These are phyloP conservation scores for Nyctalus aviator DNA, from an alignment of 2,797 vertebrate genomes.

Conservation along the genomic window DNA sequence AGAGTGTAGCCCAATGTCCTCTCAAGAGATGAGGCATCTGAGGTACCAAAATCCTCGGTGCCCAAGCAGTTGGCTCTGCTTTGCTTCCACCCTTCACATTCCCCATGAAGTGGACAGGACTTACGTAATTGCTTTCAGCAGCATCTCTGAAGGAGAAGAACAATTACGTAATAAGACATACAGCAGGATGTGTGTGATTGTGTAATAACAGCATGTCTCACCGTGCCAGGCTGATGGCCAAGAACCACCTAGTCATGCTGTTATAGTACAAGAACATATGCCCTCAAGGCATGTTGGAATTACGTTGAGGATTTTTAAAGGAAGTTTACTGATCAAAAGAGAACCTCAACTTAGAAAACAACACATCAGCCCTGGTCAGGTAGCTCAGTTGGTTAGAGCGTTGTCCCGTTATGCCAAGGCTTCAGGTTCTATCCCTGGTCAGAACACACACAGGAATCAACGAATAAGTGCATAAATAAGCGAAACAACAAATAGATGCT, in stretches of 20 bases:
- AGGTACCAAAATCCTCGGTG: background rate
- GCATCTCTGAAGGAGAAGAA: slow-evolving; percentile 83
- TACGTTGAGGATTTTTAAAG: slow-evolving; percentile 84
- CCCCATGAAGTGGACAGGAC: slow-evolving; percentile 59
- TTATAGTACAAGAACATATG: slow-evolving; percentile 81
- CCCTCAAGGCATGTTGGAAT: slow-evolving; percentile 80
- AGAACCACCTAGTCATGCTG: slow-evolving; percentile 80
- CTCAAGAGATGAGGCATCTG: background rate
- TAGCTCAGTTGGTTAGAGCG: background rate
- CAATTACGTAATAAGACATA: slow-evolving; percentile 86
- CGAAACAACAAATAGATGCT: background rate
- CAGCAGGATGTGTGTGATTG: slow-evolving; percentile 85
- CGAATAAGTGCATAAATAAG: background rate
- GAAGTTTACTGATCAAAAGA: slow-evolving; percentile 82
- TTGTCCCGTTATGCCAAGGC: background rate
- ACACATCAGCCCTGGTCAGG: background rate
- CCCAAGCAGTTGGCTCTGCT: slow-evolving; percentile 13
- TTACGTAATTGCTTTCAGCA: slow-evolving; percentile 80
- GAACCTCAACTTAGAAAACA: slow-evolving; percentile 72
- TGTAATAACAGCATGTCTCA: slow-evolving; percentile 83
- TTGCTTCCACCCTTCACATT: slow-evolving; percentile 60
- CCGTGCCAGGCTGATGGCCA: slow-evolving; percentile 85
- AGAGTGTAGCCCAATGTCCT: background rate
- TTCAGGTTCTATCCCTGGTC: background rate
- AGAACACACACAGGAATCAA: background rate